Percentiles rank a stretch among this genome's conserved stretches.
Conservation (phyloP, 2,888 invertebrate genomes). For the Melitaea athalia region DNA sequence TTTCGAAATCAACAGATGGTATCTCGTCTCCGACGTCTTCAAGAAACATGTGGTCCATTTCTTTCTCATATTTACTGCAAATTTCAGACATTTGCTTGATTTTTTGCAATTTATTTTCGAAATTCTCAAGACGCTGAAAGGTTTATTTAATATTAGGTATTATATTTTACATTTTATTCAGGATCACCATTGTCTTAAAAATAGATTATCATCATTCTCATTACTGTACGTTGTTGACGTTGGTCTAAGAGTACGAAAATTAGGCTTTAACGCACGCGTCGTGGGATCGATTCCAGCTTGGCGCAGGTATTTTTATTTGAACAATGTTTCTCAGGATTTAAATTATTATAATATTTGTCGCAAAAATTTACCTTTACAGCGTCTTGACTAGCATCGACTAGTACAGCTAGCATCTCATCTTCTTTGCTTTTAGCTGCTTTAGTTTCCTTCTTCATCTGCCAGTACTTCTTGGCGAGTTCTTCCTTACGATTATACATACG, state of each 20-base stretch:
- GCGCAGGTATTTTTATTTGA: no score
- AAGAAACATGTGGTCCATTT: slow-evolving; percentile 72
- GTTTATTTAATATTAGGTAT: neutral
- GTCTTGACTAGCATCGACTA: slow-evolving; percentile 84
- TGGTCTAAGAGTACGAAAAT: no score
- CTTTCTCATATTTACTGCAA: slow-evolving; percentile 86
- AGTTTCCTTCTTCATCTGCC: slow-evolving; percentile 79
- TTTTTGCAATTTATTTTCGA: slow-evolving; percentile 81
- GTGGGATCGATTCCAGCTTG: no score
- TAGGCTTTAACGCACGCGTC: no score
- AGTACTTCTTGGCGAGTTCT: slow-evolving; percentile 70
- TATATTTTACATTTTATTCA: neutral
- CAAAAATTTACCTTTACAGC: slow-evolving; percentile 70
- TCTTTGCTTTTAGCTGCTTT: slow-evolving; percentile 76
- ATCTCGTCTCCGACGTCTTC: slow-evolving; percentile 47
- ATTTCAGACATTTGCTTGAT: slow-evolving; percentile 84
- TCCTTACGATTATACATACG: slow-evolving; percentile 74
- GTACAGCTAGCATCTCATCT: slow-evolving; percentile 78
- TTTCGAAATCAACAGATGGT: slow-evolving; percentile 57
- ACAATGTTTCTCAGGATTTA: no score
- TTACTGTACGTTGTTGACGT: no score
- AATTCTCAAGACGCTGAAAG: slow-evolving; percentile 76
- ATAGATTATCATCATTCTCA: no score
- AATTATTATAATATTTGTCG: no score
- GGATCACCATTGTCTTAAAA: no score